Evolutionary conservation across 2,113 vertebrate species (phyloP).

Genomic region (Coptodon rendalli): DNA sequence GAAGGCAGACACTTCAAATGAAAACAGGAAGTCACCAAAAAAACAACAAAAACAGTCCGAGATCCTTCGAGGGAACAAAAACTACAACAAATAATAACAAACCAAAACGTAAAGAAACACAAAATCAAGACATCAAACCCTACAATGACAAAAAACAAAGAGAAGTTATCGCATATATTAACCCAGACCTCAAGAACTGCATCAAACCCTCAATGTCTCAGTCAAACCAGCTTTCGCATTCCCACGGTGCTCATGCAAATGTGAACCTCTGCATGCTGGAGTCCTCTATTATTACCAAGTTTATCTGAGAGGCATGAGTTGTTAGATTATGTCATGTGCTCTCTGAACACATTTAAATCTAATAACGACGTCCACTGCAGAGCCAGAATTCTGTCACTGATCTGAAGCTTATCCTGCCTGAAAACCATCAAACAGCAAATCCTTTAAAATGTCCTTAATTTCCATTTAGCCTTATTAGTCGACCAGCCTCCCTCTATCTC

Average conservation of each 20-base stretch:
- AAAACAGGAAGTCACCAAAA: background rate
- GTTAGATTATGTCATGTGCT: background rate
- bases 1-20: rapidly evolving
- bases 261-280: background rate
- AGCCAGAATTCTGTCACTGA: background rate
- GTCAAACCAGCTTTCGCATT: background rate
- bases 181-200: background rate
- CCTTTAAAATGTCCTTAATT: background rate
- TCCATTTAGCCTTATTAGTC: background rate
- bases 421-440: background rate
- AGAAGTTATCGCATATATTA: background rate
- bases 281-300: rapidly evolving
- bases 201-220: background rate
- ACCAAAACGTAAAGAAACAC: background rate
- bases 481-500: background rate
- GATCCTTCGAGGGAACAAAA: background rate
- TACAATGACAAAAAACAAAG: rapidly evolving
- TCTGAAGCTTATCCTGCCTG: background rate
- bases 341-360: background rate
- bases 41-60: background rate
- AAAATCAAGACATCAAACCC: background rate
- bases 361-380: background rate
- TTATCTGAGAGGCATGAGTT: background rate
- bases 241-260: rapidly evolving
- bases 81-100: background rate